Conservation (phyloP, 2,797 vertebrate genomes). For the Megalops cyprinoides region DNA sequence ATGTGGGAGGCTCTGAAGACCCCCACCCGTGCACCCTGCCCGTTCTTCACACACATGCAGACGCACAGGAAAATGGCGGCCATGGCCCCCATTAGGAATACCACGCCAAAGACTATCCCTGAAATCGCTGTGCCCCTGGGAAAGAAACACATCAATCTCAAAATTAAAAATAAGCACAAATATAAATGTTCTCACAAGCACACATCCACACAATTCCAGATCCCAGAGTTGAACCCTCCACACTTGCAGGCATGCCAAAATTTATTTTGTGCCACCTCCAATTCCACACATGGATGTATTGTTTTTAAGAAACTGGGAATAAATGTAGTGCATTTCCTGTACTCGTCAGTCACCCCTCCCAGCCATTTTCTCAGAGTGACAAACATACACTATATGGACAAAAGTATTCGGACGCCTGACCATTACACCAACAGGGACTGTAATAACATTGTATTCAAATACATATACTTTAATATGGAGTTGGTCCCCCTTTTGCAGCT, state of each 20-base stretch:
- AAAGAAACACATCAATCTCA: conserved; percentile 32
- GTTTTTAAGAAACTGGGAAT: background rate
- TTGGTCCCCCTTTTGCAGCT: too few relatives aligned
- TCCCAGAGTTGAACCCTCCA: background rate
- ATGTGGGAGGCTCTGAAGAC: conserved; percentile 80
- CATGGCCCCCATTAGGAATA: conserved; percentile 90
- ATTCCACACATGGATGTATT: background rate
- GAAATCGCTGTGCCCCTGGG: conserved; percentile 88
- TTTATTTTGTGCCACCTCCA: too few relatives aligned
- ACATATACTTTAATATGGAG: too few relatives aligned
- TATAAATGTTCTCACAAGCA: background rate
- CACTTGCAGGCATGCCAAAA: too few relatives aligned
- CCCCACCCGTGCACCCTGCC: conserved; percentile 78
- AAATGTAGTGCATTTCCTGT: background rate
- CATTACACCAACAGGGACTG: too few relatives aligned
- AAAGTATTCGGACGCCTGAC: too few relatives aligned
- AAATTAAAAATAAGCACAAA: conserved; percentile 24
- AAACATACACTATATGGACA: conserved; percentile 36
- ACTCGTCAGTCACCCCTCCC: background rate
- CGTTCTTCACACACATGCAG: conserved; percentile 91
- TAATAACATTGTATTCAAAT: too few relatives aligned
- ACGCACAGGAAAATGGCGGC: conserved; percentile 86
- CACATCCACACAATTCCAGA: background rate
- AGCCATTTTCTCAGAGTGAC: conserved; percentile 2
- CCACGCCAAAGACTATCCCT: conserved; percentile 89